Evolutionary conservation across 1,140 invertebrate species (phyloP).

Genomic region (Andrena cerasifolii): DNA sequence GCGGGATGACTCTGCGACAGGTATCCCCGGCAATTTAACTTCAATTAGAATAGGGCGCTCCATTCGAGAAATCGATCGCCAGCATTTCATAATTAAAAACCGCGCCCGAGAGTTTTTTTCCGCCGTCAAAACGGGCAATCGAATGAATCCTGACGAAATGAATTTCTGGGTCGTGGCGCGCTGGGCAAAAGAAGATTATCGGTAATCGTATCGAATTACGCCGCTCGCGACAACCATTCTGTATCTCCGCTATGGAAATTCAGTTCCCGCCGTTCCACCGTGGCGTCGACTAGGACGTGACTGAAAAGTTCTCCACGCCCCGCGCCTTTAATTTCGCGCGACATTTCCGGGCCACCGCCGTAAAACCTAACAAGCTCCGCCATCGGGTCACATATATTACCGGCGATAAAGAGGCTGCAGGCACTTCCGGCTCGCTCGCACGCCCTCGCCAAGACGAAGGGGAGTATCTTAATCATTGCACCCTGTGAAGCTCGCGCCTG

Average conservation of each 20-base stretch:
- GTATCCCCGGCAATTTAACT: not conserved
- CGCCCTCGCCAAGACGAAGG: not conserved
- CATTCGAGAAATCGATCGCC: constrained; percentile 8
- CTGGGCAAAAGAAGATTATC: not conserved
- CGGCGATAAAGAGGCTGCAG: not conserved
- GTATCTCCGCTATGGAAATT: not conserved
- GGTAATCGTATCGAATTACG: not conserved
- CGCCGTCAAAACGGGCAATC: not conserved
- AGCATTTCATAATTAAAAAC: constrained; percentile 19
- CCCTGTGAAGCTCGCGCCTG: not conserved
- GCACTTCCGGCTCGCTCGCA: not conserved
- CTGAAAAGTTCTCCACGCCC: not conserved
- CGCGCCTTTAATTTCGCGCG: not conserved
- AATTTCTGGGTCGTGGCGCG: not conserved
- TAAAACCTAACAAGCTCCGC: constrained; percentile 16
- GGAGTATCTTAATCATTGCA: not conserved
- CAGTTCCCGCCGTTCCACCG: not conserved
- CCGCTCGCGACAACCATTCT: not conserved
- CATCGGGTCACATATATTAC: not conserved
- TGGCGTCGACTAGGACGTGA: not conserved
- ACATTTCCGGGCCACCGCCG: not conserved
- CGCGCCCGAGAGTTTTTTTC: not conserved
- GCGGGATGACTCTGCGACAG: not conserved
- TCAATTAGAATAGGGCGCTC: not conserved
- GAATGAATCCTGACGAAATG: not conserved